Evolutionary conservation across 2,113 vertebrate species (phyloP).

Genomic region (Lampris incognitus): DNA sequence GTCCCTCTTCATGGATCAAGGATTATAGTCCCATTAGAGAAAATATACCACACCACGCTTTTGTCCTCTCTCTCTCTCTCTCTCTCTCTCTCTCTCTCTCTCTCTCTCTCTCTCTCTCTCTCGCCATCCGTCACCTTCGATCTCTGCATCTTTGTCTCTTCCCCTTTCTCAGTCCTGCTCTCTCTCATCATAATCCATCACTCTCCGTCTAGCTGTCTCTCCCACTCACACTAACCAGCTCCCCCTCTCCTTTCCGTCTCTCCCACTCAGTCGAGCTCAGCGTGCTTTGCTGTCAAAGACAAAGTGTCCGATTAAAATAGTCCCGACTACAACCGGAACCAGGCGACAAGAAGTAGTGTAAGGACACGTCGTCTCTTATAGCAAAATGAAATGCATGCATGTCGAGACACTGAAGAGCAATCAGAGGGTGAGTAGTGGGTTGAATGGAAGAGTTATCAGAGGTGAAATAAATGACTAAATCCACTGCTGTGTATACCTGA

Average conservation of each 20-base stretch:
- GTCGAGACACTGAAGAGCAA: no score
- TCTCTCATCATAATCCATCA: constrained; percentile 9
- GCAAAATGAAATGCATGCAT: no score
- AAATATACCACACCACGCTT: neutral
- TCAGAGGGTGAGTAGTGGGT: no score
- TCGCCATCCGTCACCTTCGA: constrained; percentile 22
- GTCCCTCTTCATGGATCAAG: neutral
- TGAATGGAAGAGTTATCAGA: no score
- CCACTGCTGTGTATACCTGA: no score
- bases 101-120: neutral
- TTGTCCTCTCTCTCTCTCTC: neutral
- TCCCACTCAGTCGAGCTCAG: neutral
- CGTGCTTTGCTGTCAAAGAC: no score
- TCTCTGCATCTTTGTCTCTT: neutral
- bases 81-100: neutral
- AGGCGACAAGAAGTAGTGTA: no score
- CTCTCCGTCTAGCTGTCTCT: neutral
- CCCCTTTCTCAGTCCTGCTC: neutral
- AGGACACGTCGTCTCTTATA: no score
- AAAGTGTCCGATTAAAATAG: no score
- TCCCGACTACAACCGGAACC: no score
- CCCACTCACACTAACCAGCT: neutral
- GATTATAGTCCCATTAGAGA: neutral
- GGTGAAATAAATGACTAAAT: no score
- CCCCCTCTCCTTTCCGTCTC: neutral